Percentiles rank a stretch among this genome's conserved stretches.
phyloP scores from a whole-genome alignment of 2,797 vertebrate species.

The Gorsachius magnificus region DNA sequence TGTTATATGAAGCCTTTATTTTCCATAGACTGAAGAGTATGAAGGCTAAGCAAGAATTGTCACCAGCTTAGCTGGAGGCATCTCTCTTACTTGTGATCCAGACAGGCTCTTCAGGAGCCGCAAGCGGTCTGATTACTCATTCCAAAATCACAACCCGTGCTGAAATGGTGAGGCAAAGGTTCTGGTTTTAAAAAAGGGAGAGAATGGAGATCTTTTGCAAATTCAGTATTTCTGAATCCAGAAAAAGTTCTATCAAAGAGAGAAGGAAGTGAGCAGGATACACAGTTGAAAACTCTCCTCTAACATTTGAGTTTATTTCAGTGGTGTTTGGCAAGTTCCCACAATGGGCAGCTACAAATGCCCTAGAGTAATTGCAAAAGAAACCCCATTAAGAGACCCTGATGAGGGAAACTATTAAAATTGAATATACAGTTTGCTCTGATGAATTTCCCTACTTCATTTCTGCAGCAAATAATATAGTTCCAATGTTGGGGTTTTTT shows the following conservation, averaged over 20 bases:
- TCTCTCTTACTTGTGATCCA: not conserved
- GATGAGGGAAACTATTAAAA: constrained; percentile 34
- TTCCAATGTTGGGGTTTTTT: not conserved
- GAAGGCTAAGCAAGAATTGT: not conserved
- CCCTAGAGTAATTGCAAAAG: constrained; percentile 14
- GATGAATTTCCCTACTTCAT: constrained; percentile 18
- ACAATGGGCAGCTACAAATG: not conserved
- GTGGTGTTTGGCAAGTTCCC: not conserved
- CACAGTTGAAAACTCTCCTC: not conserved
- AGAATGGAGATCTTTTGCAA: not conserved
- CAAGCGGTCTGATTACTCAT: not conserved
- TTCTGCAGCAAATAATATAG: constrained; percentile 15
- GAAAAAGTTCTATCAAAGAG: not conserved
- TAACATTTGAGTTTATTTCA: not conserved
- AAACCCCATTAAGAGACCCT: constrained; percentile 7
- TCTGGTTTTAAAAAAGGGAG: not conserved
- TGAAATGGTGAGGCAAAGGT: not conserved
- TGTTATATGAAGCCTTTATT: not conserved
- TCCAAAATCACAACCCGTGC: not conserved
- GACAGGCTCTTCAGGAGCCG: not conserved
- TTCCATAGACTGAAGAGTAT: not conserved
- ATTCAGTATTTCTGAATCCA: not conserved
- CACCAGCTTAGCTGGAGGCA: not conserved
- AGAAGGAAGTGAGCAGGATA: not conserved
- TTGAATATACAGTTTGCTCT: not conserved